Base-by-base conservation (phyloP, 2,113 vertebrate species). In the Neolamprologus devosi region DNA sequence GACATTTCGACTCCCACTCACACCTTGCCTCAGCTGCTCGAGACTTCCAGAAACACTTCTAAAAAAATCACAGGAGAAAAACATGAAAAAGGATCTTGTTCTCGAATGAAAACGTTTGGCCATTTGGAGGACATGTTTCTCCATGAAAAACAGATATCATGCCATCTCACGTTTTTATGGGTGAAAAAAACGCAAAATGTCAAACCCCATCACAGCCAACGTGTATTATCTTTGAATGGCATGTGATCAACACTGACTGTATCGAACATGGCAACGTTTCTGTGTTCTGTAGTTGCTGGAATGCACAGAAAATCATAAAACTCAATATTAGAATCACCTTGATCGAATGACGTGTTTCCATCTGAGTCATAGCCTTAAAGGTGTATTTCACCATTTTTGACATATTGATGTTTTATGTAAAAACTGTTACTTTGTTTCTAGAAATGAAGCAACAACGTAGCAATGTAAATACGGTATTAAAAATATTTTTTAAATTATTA, bases 121-220 rank as follows among this genome's bases (percentile, higher is more conserved):
- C 21, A 0, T 10, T 14, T 45, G 4, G 3, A 10, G 68, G 40
- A 45, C 68, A 23, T 5, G 3, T 40, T 68, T 0, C 33, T 40
- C 33, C n/a, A 40, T 4, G 63, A 68, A 23, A 73, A 45, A 45
- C 8, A 70, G n/a, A 23, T 14, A 70, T 23, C 65, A 9, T 14
- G n/a, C 37, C 13, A 45, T 26, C 37, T 45, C 8, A 0, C 0
- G 3, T 17, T 28, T 73, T 45, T 73, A 47, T 17, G 1, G 14
- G 23, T 28, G 40, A 75, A 28, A 26, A 73, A 75, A 17, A 16
- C 1, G 4, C 45, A 42, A 9, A 70, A 70, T 6, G 37, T 70
- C n/a, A 13, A 3, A 7, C 63, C 33, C 35, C 10, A 12, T 68
- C 65, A 42, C 12, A 70, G 65, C 2, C 65, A 23, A 23, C 13